A percentile compares a stretch with the other conserved stretches of the same genome.
Conservation (phyloP, 2,113 vertebrate species). For the Apodemus speciosus region DNA sequence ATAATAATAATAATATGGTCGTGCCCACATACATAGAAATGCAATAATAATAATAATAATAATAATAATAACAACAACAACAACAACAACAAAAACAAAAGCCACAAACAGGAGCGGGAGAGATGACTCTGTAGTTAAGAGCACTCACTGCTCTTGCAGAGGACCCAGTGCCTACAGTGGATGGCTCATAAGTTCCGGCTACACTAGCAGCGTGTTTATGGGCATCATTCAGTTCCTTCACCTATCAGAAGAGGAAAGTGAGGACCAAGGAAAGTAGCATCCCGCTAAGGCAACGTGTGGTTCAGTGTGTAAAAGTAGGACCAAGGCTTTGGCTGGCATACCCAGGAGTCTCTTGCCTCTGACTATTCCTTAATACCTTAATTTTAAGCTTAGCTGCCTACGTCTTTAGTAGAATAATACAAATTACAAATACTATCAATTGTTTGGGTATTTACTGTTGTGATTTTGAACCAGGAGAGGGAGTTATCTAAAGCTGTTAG, state of each 20-base stretch:
- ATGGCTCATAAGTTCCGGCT: neutral
- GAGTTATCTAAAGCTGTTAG: neutral
- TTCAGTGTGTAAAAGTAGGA: neutral
- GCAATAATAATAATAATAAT: neutral
- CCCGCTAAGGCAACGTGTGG: neutral
- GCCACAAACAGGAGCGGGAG: neutral
- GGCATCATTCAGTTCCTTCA: neutral
- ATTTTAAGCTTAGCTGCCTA: neutral
- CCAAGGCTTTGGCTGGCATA: neutral
- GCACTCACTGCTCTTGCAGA: neutral
- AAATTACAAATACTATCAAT: constrained; percentile 18
- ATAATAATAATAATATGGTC: neutral
- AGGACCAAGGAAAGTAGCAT: neutral
- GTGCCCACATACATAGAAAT: neutral
- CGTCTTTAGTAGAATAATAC: constrained; percentile 12
- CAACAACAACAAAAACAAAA: neutral
- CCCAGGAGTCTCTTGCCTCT: neutral
- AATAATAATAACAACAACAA: too few relatives aligned
- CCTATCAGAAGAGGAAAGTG: neutral
- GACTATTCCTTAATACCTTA: neutral
- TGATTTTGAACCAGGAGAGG: constrained; percentile 16
- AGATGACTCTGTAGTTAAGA: neutral
- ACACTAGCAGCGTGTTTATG: neutral
- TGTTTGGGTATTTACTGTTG: neutral
- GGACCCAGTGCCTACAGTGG: neutral